Base-by-base conservation (phyloP, 1,140 invertebrate genomes). In the Sycobia sp. region DNA sequence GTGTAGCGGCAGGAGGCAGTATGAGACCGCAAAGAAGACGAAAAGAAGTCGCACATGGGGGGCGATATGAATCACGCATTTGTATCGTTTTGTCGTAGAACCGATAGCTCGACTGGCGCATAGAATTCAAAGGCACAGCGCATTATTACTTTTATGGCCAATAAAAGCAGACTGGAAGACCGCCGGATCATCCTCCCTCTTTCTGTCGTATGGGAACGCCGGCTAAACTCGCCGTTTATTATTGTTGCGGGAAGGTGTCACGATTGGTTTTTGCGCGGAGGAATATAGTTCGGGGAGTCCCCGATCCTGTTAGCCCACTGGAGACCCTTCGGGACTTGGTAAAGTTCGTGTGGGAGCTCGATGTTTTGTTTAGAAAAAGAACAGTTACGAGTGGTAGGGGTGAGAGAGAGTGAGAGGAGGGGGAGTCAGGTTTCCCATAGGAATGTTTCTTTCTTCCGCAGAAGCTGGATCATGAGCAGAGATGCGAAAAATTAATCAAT, bases 121-220 rank as follows among this genome's bases (percentile, higher is more conserved):
- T 71, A 23, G 73, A 69, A 77, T 76, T 70, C 69, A 73, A 76
- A 72, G 68, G 73, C 65, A n/a, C n/a, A 71, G 70, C 71, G 74
- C 66, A 81, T 81, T 80, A 81, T 80, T 81, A 73, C 75, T 75
- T 81, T 81, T 79, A 79, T 81, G 70, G 77, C 70, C 78, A 79
- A 80, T 81, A 81, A 80, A 77, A 66, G 70, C 71, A 16, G 53
- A 49, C 44, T 27, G 5, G 29, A 23, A 27, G 1, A 20, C 43
- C 34, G 22, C 8, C 9, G 23, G 32, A 10, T 43, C 27, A 36
- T 36, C 49, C 13, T 53, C 29, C 16, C 43, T 27, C 34, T 27
- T 32, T 20, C n/a, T n/a, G n/a, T n/a, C n/a, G n/a, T n/a, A n/a
- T n/a, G n/a, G n/a, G 18, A 13, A n/a, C 1, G n/a, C 25, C 36